Evolutionary conservation across 2,888 invertebrate species (phyloP), one percentile per base, ranked within the genome.

Genomic region (Apotomis betuletana): DNA sequence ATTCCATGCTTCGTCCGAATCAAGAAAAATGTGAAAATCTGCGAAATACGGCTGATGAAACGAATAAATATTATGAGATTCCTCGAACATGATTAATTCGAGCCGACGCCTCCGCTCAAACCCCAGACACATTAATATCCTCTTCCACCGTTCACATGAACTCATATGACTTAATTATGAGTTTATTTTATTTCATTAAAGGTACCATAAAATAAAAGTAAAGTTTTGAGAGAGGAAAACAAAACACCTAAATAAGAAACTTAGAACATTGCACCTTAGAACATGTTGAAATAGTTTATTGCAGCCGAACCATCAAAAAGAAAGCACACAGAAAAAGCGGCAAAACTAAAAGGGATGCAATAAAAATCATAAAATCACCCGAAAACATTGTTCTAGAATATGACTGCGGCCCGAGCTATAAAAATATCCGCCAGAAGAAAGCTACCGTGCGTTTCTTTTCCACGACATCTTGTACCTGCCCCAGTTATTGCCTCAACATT

Each of bases 1-100:
- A 92, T 92, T 92, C 89, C 89, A 84, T 85, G 87, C 84, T 83
- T 86, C 85, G 85, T 86, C 84, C 85, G 79, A 88, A 87, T 88
- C 84, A 84, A 82, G 85, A 84, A 86, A 89, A 86, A 84, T 85
- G 80, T 84, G 82, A 81, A 88, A 88, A 87, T 85, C 86, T 84
- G 77, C 75, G 74, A 76, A 82, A 86, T 87, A 84, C 83, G 84
- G 78, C 82, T 87, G 89, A 91, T 89, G 87, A 89, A 87, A 84
- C 83, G 87, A 84, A 88, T 88, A 89, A 90, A 90, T 87, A 89
- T 84, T 83, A 77, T 77, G 78, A 75, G 67, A 73, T 68, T 70
- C 73, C 74, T 77, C 75, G 75, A 74, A 75, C 78, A 76, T 75
- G 74, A 74, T 63, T 73, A 67, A 62, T 49, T 61, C 55, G 36